phyloP scores from a whole-genome alignment of 2,888 invertebrate species.

The Acanthosepion pharaonis region DNA sequence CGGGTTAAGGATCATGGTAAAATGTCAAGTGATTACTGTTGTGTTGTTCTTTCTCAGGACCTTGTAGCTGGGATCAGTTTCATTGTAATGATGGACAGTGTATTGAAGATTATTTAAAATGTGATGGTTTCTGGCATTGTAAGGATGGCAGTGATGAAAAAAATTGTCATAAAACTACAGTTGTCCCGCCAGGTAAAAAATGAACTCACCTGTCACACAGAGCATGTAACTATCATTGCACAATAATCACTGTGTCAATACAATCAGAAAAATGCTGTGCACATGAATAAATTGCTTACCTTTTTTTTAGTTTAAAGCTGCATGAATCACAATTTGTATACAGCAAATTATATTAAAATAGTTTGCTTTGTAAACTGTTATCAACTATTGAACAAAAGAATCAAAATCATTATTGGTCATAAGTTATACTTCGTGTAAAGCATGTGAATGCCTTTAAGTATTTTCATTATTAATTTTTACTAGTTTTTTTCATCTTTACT shows the following conservation, averaged over 20 bases:
- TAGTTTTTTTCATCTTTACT: too few relatives aligned
- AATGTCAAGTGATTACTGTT: not conserved
- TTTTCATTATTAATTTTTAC: too few relatives aligned
- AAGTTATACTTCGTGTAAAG: too few relatives aligned
- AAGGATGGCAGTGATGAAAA: slow-evolving; percentile 35
- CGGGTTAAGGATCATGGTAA: not conserved
- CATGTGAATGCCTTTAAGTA: too few relatives aligned
- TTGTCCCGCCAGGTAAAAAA: slow-evolving; percentile 34
- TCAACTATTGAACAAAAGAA: too few relatives aligned
- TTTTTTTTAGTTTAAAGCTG: not conserved
- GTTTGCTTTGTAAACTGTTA: too few relatives aligned
- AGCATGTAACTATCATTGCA: not conserved
- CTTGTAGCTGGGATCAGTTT: slow-evolving; percentile 15
- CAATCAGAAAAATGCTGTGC: not conserved
- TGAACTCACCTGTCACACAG: not conserved
- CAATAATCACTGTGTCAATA: not conserved
- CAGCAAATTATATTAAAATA: too few relatives aligned
- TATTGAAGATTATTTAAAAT: slow-evolving; percentile 38
- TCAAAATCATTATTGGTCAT: too few relatives aligned
- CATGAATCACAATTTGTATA: not conserved
- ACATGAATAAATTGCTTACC: not conserved
- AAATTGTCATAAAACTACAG: not conserved
- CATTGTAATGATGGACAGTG: slow-evolving; percentile 40
- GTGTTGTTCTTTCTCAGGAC: not conserved
- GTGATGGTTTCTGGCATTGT: slow-evolving; percentile 41